phyloP scores from a whole-genome alignment of 1,140 invertebrate species.

The Macrostomum lignano region DNA sequence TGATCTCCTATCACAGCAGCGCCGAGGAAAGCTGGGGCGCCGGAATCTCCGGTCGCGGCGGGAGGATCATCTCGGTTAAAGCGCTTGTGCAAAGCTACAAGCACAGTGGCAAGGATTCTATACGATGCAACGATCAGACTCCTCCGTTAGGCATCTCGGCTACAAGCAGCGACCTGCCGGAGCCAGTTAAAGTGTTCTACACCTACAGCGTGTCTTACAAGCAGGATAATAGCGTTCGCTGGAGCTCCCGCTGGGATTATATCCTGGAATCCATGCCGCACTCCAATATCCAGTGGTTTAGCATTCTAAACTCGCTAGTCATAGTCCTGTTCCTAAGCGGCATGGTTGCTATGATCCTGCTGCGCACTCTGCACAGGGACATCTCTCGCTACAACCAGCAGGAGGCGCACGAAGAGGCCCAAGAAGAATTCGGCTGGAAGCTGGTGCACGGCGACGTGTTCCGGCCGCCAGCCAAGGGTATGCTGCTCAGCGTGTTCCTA shows the following conservation, averaged over 20 bases:
- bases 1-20: too few relatives aligned
- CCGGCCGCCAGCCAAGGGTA: constrained; percentile 63
- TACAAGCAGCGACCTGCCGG: too few relatives aligned
- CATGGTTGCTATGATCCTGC: constrained; percentile 96
- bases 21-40: too few relatives aligned
- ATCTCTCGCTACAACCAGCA: constrained; percentile 37
- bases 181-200: constrained; percentile 1
- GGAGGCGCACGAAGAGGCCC: constrained; percentile 47
- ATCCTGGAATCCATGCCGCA: constrained; percentile 89
- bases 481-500: constrained; percentile 70
- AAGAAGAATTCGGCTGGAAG: constrained; percentile 98
- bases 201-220: constrained; percentile 13
- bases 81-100: too few relatives aligned
- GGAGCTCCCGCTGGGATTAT: constrained; percentile 97
- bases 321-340: constrained; percentile 47
- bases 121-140: too few relatives aligned
- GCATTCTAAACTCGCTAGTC: constrained; percentile 34
- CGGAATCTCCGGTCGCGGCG: too few relatives aligned
- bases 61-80: too few relatives aligned
- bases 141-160: too few relatives aligned
- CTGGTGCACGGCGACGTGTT: constrained; percentile 33
- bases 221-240: constrained; percentile 57
- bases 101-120: too few relatives aligned
- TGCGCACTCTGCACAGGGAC: constrained; percentile 84
- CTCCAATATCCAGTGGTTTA: constrained; percentile 93